These are phyloP conservation scores for Anarsia innoxiella DNA, from an alignment of 2,888 invertebrate species.

Conservation along the genomic window DNA sequence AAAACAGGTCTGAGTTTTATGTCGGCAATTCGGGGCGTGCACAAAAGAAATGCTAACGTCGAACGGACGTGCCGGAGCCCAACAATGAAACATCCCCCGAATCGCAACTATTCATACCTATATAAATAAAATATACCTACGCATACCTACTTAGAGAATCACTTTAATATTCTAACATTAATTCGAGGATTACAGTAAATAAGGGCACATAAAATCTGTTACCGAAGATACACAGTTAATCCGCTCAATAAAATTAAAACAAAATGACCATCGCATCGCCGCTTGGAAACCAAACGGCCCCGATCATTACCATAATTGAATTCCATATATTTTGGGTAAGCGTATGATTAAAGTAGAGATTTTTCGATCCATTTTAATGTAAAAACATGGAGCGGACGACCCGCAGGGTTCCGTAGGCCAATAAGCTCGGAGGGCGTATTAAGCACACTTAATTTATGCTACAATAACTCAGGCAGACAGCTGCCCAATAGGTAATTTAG, in stretches of 20 bases:
- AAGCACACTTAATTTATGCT: slow-evolving; percentile 61
- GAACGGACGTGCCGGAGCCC: slow-evolving; percentile 50
- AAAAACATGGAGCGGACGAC: too few relatives aligned
- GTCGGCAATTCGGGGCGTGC: slow-evolving; percentile 68
- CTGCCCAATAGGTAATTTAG: slow-evolving; percentile 70
- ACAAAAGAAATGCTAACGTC: slow-evolving; percentile 70
- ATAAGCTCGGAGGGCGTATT: slow-evolving; percentile 51
- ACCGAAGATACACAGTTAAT: slow-evolving; percentile 29
- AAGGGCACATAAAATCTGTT: slow-evolving; percentile 8
- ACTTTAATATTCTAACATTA: too few relatives aligned
- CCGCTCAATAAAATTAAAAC: slow-evolving; percentile 43
- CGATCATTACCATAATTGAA: slow-evolving; percentile 25
- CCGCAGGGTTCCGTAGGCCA: slow-evolving; percentile 36
- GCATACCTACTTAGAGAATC: too few relatives aligned
- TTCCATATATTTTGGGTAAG: slow-evolving; percentile 29
- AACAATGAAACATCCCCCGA: slow-evolving; percentile 18
- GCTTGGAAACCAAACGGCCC: slow-evolving; percentile 41
- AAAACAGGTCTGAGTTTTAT: slow-evolving; percentile 68
- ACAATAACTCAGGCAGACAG: slow-evolving; percentile 67
- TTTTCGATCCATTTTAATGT: too few relatives aligned
- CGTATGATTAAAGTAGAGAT: slow-evolving; percentile 35
- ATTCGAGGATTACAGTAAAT: slow-evolving; percentile 2
- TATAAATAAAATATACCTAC: slow-evolving; percentile 1
- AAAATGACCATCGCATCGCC: slow-evolving; percentile 26
- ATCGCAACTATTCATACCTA: slow-evolving; percentile 17